Base-by-base conservation (phyloP, 2,113 vertebrate genomes). In the Procavia capensis region DNA sequence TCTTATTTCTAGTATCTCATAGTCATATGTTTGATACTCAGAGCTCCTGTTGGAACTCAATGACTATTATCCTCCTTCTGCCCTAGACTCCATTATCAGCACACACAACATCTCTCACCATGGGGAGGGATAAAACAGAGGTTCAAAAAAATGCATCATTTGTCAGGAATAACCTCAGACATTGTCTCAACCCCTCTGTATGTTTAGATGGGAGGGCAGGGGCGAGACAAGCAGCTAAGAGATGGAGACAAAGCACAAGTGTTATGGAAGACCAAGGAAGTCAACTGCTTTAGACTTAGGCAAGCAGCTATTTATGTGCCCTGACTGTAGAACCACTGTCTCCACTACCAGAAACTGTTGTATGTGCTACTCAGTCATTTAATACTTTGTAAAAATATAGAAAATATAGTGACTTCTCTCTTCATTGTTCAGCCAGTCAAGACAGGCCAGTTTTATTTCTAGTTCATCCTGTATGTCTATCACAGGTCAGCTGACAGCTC, bases 261-360 rank as follows among this genome's bases (percentile, higher is more conserved):
- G 36, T 68, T 50, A 89, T 4, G 5, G 9, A 47, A 94, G 66
- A 24, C 8, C 16, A 34, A 70, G 34, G 54, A 78, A 89, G 89
- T 89, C 54, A 36, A 31, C n/a, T 86, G 14, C 5, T 88, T 79
- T 27, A 75, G 36, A 36, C 16, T 68, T 74, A 70, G 4, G 1
- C 43, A 91, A 85, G 34, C 2, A 36, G 19, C 1, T 63, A 64
- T 57, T 75, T 76, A 50, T 57, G 39, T n/a, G 8, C 6, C 25
- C 0, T 82, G 81, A 64, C 82, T 91, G 95, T 29, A 79, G 39
- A 3, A 72, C 85, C 54, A 54, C 85, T 64, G 4, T 78, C 16
- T 91, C 14, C 4, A 7, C 13, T 74, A 3, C 4, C 59, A 94
- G 75, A 81, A 93, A 94, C 75, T 85, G 39, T 78, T 70, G 90